phyloP scores from a whole-genome alignment of 2,113 vertebrate genomes.

The Panthera leo region DNA sequence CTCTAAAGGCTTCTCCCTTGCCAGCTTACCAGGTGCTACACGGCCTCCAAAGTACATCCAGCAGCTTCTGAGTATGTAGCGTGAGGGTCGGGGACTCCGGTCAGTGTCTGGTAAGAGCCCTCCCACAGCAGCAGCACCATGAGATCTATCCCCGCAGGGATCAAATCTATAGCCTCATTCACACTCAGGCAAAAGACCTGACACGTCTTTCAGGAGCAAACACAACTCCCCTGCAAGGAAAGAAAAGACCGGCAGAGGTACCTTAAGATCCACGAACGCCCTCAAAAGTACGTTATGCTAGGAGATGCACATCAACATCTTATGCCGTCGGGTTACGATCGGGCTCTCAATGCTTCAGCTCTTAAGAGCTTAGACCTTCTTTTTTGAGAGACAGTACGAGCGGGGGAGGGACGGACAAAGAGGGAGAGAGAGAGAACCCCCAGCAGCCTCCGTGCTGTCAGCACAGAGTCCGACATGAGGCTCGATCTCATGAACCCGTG shows the following conservation, averaged over 20 bases:
- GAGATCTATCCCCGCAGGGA: not conserved
- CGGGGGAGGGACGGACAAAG: too few species aligned
- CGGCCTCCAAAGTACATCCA: not conserved
- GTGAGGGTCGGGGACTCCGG: not conserved
- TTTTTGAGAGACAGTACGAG: too few species aligned
- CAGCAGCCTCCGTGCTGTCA: too few species aligned
- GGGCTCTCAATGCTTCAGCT: not conserved
- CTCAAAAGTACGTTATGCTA: not conserved
- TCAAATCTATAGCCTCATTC: not conserved
- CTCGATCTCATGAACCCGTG: too few species aligned
- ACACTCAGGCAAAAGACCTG: not conserved
- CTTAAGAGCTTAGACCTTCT: not conserved
- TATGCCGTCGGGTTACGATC: fast-evolving
- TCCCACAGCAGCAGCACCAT: not conserved
- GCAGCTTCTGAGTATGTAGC: not conserved
- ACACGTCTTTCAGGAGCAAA: not conserved
- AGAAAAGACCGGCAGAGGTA: not conserved
- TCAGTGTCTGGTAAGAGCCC: not conserved
- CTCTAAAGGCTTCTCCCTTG: not conserved
- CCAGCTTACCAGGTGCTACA: not conserved
- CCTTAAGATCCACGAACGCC: not conserved
- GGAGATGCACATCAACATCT: not conserved
- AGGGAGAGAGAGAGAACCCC: too few species aligned
- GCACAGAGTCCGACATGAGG: too few species aligned
- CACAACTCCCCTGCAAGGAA: not conserved